A percentile compares a stretch with the other conserved stretches of the same genome.
phyloP scores from a whole-genome alignment of 2,888 invertebrate species.

The Drosophila rellima region DNA sequence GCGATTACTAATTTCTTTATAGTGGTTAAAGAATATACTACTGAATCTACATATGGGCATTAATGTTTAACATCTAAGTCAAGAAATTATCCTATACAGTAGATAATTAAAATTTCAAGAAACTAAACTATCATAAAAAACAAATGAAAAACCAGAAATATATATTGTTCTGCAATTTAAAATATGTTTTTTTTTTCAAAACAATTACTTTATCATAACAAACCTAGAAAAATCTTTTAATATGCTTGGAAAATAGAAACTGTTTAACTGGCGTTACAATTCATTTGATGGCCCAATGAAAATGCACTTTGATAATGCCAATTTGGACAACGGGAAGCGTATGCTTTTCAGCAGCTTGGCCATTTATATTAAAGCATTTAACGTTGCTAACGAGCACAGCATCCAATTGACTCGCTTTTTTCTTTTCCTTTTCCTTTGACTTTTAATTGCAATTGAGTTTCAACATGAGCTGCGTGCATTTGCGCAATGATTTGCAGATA shows the following conservation, averaged over 20 bases:
- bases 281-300: constrained; percentile 10
- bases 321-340: constrained; percentile 41
- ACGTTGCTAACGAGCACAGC: constrained; percentile 58
- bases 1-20: constrained; percentile 20
- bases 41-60: constrained; percentile 1
- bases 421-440: constrained; percentile 25
- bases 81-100: too few relatives aligned
- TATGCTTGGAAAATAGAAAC: not conserved
- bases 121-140: too few relatives aligned
- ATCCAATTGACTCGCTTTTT: constrained; percentile 35
- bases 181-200: not conserved
- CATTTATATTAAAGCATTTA: constrained; percentile 68
- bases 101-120: too few relatives aligned
- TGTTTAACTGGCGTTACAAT: not conserved
- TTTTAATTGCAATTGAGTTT: constrained; percentile 75
- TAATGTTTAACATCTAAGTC: not conserved
- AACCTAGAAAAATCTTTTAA: not conserved
- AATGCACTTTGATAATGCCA: constrained; percentile 51
- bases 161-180: too few relatives aligned
- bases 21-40: not conserved
- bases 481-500: constrained; percentile 75
- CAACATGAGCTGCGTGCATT: constrained; percentile 76
- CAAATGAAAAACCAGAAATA: too few relatives aligned
- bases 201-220: not conserved
- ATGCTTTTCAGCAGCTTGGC: constrained; percentile 34